Evolutionary conservation across 2,797 vertebrate genomes (phyloP), one percentile per base, ranked within the genome.

Genomic region (Myioborus melanocephalus): DNA sequence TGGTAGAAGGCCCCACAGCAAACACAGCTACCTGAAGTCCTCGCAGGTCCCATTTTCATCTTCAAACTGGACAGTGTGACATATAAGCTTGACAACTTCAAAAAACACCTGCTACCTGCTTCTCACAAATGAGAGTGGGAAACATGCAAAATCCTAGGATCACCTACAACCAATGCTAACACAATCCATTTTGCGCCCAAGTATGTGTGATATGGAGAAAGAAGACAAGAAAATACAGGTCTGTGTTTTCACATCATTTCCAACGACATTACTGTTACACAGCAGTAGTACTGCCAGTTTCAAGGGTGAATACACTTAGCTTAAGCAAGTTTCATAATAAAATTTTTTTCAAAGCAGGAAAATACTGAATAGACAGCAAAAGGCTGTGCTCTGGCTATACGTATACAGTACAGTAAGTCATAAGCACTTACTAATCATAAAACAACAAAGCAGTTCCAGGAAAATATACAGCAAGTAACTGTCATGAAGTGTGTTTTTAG

Each of bases 71-170:
- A 81, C 22, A 52, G 3, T 8, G 32, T 17, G 22, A 72, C 2
- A 27, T 7, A 0, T 0, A 59, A 73, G 2, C 20, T 8, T 4
- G 2, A 56, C 10, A 79, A 28, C 10, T 52, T 61, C 8, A 39
- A 1, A 57, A 17, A 83, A 10, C 12, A 61, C 14, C 8, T 69
- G 57, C 23, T 34, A 7, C 6, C 21, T 16, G 3, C 24, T 65
- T 82, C 30, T 43, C 52, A 76, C 5, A 37, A 47, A 43, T 22
- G 1, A 50, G 12, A 50, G 14, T 8, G 12, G 8, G 37, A 66
- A 55, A 60, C 8, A 61, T 0, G 3, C 10, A 47, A 56, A 52
- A 60, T 44, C 19, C 7, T 43, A 68, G 8, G 3, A 23, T 53
- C 34, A 71, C 8, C 34, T 55, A 52, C 4, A 63, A 50, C 17